These are phyloP conservation scores for Desmophyllum pertusum DNA, from an alignment of 92 coral and sea anemone genomes.

Conservation along the genomic window DNA sequence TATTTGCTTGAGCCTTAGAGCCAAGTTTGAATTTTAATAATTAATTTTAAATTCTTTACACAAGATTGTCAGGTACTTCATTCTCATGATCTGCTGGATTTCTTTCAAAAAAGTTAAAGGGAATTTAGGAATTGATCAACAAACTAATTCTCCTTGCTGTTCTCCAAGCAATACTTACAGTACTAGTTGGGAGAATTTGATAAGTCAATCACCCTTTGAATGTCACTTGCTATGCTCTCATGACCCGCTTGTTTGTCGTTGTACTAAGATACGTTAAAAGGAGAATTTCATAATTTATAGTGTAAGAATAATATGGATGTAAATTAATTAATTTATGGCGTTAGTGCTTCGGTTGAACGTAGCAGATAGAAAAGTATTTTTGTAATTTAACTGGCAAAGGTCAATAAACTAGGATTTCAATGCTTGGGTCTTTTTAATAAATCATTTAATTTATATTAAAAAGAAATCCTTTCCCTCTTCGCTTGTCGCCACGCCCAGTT, in stretches of 20 bases:
- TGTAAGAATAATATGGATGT: neutral
- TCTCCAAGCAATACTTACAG: neutral
- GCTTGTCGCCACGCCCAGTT: neutral
- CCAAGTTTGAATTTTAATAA: no score
- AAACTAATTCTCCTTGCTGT: neutral
- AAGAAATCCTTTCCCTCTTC: no score
- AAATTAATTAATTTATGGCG: neutral
- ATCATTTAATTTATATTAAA: no score
- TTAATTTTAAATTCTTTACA: neutral
- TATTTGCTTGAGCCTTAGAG: no score
- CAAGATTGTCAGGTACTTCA: neutral
- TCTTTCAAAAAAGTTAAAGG: no score
- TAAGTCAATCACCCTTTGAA: neutral
- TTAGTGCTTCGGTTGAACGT: neutral
- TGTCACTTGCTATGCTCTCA: neutral
- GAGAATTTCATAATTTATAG: neutral
- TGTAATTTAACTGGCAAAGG: neutral
- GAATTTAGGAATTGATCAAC: neutral
- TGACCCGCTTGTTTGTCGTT: neutral
- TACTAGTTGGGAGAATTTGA: neutral
- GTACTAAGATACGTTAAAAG: no score
- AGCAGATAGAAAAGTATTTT: neutral
- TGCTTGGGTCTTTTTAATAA: neutral
- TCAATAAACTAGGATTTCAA: slow-evolving; percentile 4
- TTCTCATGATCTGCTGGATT: neutral